Evolutionary conservation across 2,888 invertebrate species (phyloP).

Genomic region (Diplazon laetatorius): DNA sequence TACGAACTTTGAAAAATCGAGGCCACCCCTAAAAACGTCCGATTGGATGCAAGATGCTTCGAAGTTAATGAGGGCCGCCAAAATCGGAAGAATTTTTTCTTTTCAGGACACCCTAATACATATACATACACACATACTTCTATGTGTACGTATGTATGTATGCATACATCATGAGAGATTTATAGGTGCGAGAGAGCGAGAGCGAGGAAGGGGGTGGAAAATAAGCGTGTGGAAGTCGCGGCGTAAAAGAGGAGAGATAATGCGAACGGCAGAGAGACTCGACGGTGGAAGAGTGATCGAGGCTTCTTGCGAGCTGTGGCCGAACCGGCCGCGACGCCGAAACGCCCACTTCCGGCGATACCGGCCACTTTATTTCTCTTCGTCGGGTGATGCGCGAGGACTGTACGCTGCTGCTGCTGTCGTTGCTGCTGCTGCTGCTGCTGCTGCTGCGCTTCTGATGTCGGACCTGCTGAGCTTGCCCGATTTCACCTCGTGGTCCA

Average conservation of each 20-base stretch:
- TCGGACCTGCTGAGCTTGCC: constrained; percentile 26
- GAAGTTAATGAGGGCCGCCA: too few relatives aligned
- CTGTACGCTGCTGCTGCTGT: neutral
- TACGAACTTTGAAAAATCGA: too few relatives aligned
- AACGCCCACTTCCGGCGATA: constrained; percentile 80
- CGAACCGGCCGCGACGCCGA: constrained; percentile 71
- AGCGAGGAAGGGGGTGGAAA: constrained; percentile 42
- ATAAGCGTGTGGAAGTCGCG: constrained; percentile 19
- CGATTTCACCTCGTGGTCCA: constrained; percentile 12
- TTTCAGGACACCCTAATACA: too few relatives aligned
- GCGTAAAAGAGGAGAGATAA: constrained; percentile 33
- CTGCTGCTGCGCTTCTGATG: too few relatives aligned
- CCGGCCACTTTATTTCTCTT: constrained; percentile 66
- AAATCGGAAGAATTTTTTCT: too few relatives aligned
- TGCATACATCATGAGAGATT: neutral
- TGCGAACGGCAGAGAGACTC: constrained; percentile 56
- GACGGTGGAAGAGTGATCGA: constrained; percentile 68
- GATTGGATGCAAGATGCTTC: too few relatives aligned
- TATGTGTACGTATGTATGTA: too few relatives aligned
- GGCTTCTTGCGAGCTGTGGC: constrained; percentile 63
- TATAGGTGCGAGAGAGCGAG: constrained; percentile 28
- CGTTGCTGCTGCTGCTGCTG: constrained; percentile 6
- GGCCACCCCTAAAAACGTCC: too few relatives aligned
- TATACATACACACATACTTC: too few relatives aligned
- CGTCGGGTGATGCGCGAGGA: constrained; percentile 32